Conservation (phyloP, 2,113 vertebrate genomes). For the Pyxicephalus adspersus region DNA sequence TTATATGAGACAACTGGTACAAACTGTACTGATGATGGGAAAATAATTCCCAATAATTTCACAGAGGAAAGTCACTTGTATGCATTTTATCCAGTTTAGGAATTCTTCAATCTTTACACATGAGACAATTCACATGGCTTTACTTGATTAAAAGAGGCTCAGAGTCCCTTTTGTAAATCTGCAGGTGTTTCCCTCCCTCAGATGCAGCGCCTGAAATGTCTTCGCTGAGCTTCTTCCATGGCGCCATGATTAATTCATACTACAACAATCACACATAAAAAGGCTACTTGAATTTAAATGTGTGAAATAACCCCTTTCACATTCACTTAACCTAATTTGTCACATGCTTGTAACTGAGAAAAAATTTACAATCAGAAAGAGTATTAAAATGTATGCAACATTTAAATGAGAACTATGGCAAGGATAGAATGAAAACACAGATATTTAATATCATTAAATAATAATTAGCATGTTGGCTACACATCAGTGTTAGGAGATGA, state of each 20-base stretch:
- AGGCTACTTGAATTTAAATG: conserved; percentile 36
- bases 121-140: not conserved
- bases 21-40: too few species aligned
- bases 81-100: too few species aligned
- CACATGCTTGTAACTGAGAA: not conserved
- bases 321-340: conserved; percentile 17
- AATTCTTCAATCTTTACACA: not conserved
- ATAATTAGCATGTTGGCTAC: too few species aligned
- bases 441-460: too few species aligned
- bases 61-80: too few species aligned
- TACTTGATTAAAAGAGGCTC: conserved; percentile 4
- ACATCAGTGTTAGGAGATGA: too few species aligned
- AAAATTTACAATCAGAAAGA: not conserved
- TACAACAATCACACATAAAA: conserved; percentile 31
- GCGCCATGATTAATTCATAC: conserved; percentile 58
- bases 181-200: conserved; percentile 35
- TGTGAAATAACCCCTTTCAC: conserved; percentile 10
- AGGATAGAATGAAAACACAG: too few species aligned
- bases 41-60: too few species aligned
- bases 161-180: conserved; percentile 6
- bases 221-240: conserved; percentile 37
- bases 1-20: too few species aligned
- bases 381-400: too few species aligned
- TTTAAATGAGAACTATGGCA: too few species aligned
- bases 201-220: conserved; percentile 31